Evolutionary conservation across 1,140 invertebrate genomes (phyloP), one percentile per base, ranked within the genome.

Genomic region (Dendroctonus valens): DNA sequence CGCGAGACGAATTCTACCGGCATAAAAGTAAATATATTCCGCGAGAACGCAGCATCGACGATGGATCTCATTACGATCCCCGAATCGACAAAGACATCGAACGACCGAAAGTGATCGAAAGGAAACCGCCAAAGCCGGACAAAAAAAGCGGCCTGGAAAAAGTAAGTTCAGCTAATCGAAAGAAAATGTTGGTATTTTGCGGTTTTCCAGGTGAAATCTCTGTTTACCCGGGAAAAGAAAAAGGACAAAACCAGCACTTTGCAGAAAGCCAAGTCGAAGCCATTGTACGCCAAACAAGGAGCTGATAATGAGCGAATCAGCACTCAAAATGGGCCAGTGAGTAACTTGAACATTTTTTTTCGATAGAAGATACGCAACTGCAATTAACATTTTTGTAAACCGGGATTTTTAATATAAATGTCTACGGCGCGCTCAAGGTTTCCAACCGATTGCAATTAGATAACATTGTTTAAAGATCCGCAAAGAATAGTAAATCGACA

Each of bases 91-190:
- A 86, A 75, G 84, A 81, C 67, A 76, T 72, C 76, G 82, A 42
- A 41, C 69, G 58, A 76, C 77, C 63, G 65, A 81, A 81, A 48
- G 81, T 79, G 77, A 69, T 81, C 5, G 81, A 83, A 77, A 80
- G 81, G 71, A 85, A 84, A 75, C 83, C 83, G 59, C 83, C 83
- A 7, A 85, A 84, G 75, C 80, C 81, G 53, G 77, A 79, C n/a
- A 85, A 84, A 72, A 87, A 87, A 72, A 85, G 85, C 73, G 82
- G 84, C 75, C 81, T 87, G 65, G 85, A 87, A 77, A 87, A 87
- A 79, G 86, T 87, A 70, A 79, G 53, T 70, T 37, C 50, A 11
- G 8, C 15, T 2, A 52, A n/a, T 52, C 26, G 15, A 52, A 46
- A 46, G 42, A 9, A 52, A 52, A 52, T 52, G 15, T 52, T 46